Base-by-base conservation (phyloP, 1,140 invertebrate species). In the Trichomalopsis sarcophagae region DNA sequence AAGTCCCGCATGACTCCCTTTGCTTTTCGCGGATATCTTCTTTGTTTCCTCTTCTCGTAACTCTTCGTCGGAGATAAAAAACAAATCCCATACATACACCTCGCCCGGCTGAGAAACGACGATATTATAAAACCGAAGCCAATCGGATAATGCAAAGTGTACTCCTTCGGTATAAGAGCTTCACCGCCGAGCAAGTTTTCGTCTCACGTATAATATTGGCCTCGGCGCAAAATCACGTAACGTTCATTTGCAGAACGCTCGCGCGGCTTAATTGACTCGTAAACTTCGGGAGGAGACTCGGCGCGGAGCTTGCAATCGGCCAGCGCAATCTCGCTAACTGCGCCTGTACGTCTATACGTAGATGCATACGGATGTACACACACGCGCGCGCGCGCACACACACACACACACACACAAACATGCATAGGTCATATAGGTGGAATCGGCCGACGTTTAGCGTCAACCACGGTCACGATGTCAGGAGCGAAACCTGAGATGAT, bases 241-340 rank as follows among this genome's bases (percentile, higher is more conserved):
- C 14, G 78, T 50, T 85, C 84, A 85, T 81, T 85, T 78, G 55
- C 30, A 85, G 78, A 50, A 76, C 81, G 75, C 3, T 0, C 33
- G 10, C 33, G 10, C 23, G 50, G 78, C 47, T 81, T 85, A 85
- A 85, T 85, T 85, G 84, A 85, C 84, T 85, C 84, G 73, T 85
- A 85, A 85, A 85, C 55, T 81, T 81, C 55, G 77, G 69, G 47
- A 77, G 33, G 84, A 27, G 27, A 76, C 84, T 81, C 78, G 40
- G 50, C 14, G 17, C 50, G 17, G 50, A 55, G 50, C 47, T 17
- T 14, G 62, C 76, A 79, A 84, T 79, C 78, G 82, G 17, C 33
- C n/a, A 4, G 62, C 36, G 27, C 17, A 79, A 73, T 75, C 83
- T 68, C 50, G 50, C 83, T 62, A 36, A 76, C 78, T 55, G 50